Base-by-base conservation (phyloP, 2,797 vertebrate genomes). In the Clarias platycephalus region DNA sequence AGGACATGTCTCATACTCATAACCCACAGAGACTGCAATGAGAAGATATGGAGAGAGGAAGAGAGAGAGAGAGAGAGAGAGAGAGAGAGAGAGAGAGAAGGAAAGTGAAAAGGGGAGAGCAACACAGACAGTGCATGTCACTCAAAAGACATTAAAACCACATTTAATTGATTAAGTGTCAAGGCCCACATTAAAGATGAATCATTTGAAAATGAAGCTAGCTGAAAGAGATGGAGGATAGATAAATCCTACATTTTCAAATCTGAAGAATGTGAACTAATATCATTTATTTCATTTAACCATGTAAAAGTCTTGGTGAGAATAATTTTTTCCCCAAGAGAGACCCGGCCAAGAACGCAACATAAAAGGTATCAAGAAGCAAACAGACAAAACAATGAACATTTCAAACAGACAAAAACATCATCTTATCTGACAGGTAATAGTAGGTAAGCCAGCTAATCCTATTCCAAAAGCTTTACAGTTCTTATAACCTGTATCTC, bases 1-100 rank as follows among this genome's bases (percentile, higher is more conserved):
- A 74, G 96, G 96, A 86, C 98, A 99, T 28, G 97, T 98, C 92
- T 99, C 98, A 63, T 99, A 99, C 86, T 99, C 98, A 85, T 97
- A 99, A 6, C 98, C 98, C 44, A 99, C 97, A 10, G 98, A 99
- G 87, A 99, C 98, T 98, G 24, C 60, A 68, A 40, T 84, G 68
- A 60, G 16, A 84, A 79, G 64, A 79, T 12, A 64, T 20, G 60
- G 57, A 60, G 55, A 79, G 71, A n/a, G n/a, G 12, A 16, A 58
- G 31, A 67, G 24, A 67, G 68, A 71, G 37, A 79, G 66, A 28
- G 26, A 20, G 24, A 63, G 57, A 60, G 55, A 79, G 71, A n/a
- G n/a, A 8, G 12, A 58, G 31, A 67, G 24, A 67, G 68, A 71
- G 34, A 37, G 34, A 80, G 71, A 34, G 20, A 34, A 20, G 55